Conservation (phyloP, 2,797 vertebrate genomes). For the Phrynocephalus forsythii region DNA sequence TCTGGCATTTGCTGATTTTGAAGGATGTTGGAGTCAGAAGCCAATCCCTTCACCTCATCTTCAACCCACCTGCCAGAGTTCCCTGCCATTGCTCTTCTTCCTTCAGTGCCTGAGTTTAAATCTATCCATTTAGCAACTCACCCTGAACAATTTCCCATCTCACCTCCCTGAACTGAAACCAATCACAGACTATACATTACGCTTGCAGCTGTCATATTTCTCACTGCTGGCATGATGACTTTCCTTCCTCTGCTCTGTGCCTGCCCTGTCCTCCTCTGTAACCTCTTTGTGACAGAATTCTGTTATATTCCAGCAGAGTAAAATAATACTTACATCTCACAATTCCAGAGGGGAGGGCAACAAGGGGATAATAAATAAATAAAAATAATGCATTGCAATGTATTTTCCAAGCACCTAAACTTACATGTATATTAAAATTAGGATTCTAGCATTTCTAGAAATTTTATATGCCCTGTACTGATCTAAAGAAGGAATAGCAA, state of each 20-base stretch:
- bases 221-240: constrained; percentile 9
- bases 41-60: constrained; percentile 36
- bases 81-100: constrained; percentile 31
- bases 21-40: constrained; percentile 23
- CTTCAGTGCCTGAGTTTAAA: constrained; percentile 26
- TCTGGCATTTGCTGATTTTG: background rate
- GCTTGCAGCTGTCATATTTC: constrained; percentile 29
- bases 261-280: constrained; percentile 7
- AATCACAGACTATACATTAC: constrained; percentile 31
- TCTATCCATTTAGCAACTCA: constrained; percentile 44
- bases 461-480: no score
- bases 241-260: background rate
- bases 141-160: constrained; percentile 39
- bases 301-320: background rate
- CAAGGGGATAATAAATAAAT: background rate
- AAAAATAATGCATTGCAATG: background rate
- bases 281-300: constrained; percentile 19
- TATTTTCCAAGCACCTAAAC: background rate
- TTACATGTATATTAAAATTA: background rate
- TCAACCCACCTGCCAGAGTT: constrained; percentile 27
- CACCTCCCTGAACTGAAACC: constrained; percentile 48
- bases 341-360: background rate
- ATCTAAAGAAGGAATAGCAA: no score
- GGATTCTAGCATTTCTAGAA: no score
- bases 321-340: background rate